These are phyloP conservation scores for Chrysolina haemoptera DNA, from an alignment of 2,888 invertebrate genomes.

Conservation along the genomic window DNA sequence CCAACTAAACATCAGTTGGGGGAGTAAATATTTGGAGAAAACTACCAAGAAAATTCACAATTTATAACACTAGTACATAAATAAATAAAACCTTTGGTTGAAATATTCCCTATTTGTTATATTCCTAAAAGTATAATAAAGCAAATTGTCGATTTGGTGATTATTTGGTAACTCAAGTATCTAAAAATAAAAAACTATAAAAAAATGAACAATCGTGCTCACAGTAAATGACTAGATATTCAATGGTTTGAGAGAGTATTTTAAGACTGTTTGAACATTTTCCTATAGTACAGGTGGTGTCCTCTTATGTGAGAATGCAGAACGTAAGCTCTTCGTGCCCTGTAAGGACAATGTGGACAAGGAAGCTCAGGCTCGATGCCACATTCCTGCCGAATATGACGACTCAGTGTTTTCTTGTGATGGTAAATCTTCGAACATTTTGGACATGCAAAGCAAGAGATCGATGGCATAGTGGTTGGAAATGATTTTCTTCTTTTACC, in stretches of 20 bases:
- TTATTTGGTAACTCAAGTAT: not conserved
- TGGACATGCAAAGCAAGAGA: slow-evolving; percentile 63
- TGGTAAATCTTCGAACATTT: slow-evolving; percentile 71
- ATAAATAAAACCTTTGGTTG: too few species aligned
- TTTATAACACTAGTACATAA: too few species aligned
- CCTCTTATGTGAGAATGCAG: slow-evolving; percentile 67
- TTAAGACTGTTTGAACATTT: slow-evolving; percentile 39
- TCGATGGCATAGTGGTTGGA: not conserved
- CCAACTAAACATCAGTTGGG: too few species aligned
- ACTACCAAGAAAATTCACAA: too few species aligned
- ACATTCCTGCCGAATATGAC: slow-evolving; percentile 72
- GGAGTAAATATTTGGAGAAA: too few species aligned
- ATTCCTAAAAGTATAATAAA: not conserved
- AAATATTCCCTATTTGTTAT: too few species aligned
- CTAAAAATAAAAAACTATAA: not conserved
- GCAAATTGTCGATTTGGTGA: not conserved
- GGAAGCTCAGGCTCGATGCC: slow-evolving; percentile 78
- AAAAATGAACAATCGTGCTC: not conserved
- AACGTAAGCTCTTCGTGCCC: slow-evolving; percentile 75
- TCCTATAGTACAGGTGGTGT: slow-evolving; percentile 57
- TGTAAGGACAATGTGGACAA: slow-evolving; percentile 83
- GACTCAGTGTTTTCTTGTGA: slow-evolving; percentile 70
- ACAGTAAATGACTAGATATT: slow-evolving; percentile 12
- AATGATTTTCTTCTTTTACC: slow-evolving; percentile 16
- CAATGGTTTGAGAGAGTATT: not conserved